Evolutionary conservation across 2,113 vertebrate genomes (phyloP).

Genomic region (Oryzias curvinotus): DNA sequence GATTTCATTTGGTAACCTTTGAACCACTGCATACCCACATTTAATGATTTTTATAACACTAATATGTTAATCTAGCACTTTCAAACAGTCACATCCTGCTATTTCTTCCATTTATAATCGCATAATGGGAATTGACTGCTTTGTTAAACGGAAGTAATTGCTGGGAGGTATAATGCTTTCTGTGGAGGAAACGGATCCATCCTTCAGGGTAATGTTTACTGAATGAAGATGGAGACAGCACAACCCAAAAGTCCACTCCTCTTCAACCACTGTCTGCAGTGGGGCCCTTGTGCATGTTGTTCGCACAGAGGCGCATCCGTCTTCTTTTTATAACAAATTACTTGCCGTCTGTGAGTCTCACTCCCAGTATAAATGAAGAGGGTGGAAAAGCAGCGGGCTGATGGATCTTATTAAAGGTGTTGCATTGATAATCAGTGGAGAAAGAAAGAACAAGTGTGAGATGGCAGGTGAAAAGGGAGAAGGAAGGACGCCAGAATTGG

Average conservation of each 20-base stretch:
- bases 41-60: background rate
- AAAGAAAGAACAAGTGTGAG: constrained; percentile 39
- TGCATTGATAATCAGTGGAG: constrained; percentile 63
- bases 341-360: constrained; percentile 50
- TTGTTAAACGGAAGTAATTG: constrained; percentile 1
- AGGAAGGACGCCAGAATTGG: constrained; percentile 5
- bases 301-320: constrained; percentile 60
- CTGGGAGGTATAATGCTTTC: constrained; percentile 1
- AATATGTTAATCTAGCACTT: background rate
- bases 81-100: constrained; percentile 8
- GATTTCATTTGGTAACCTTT: background rate
- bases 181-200: constrained; percentile 16
- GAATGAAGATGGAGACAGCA: constrained; percentile 40
- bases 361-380: constrained; percentile 54
- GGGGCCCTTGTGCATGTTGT: constrained; percentile 47
- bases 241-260: constrained; percentile 41
- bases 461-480: constrained; percentile 18
- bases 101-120: background rate
- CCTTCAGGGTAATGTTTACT: constrained; percentile 30
- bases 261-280: constrained; percentile 38
- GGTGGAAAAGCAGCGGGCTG: constrained; percentile 34
- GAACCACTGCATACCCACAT: background rate
- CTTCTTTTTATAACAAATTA: constrained; percentile 69
- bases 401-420: constrained; percentile 69
- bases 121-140: background rate